Conservation (phyloP, 64 coral and sea anemone species). For the Orbicella faveolata region DNA sequence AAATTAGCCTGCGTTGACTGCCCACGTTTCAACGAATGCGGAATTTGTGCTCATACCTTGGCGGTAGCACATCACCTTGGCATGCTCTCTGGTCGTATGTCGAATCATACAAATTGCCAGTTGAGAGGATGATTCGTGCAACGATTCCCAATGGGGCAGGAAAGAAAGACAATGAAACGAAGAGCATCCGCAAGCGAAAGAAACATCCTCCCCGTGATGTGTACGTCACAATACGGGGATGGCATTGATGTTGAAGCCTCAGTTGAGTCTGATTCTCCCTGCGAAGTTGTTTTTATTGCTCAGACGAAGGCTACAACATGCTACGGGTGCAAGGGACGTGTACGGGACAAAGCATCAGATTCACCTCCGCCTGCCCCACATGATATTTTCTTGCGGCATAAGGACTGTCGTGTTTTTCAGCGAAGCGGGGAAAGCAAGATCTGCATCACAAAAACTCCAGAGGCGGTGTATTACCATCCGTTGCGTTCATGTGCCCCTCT, state of each 20-base stretch:
- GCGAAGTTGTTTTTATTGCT: too few species aligned
- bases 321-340: too few species aligned
- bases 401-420: conserved; percentile 28
- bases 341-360: neutral
- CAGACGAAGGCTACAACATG: too few species aligned
- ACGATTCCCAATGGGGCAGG: neutral
- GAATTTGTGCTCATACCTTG: conserved; percentile 59
- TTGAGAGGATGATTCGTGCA: neutral
- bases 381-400: conserved; percentile 54
- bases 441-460: conserved; percentile 28
- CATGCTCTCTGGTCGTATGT: neutral
- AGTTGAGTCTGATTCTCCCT: too few species aligned
- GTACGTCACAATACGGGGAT: conserved; percentile 13
- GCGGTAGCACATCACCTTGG: conserved; percentile 48
- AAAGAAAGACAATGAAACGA: conserved; percentile 24
- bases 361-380: conserved; percentile 46
- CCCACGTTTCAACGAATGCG: conserved; percentile 34
- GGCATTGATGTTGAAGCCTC: neutral
- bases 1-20: conserved; percentile 41
- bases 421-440: conserved; percentile 25
- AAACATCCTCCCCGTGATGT: conserved; percentile 11
- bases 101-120: conserved; percentile 18
- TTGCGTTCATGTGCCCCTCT: conserved; percentile 5
- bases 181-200: neutral
- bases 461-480: conserved; percentile 23